Base-by-base conservation (phyloP, 2,888 invertebrate genomes). In the Melipona beecheii region DNA sequence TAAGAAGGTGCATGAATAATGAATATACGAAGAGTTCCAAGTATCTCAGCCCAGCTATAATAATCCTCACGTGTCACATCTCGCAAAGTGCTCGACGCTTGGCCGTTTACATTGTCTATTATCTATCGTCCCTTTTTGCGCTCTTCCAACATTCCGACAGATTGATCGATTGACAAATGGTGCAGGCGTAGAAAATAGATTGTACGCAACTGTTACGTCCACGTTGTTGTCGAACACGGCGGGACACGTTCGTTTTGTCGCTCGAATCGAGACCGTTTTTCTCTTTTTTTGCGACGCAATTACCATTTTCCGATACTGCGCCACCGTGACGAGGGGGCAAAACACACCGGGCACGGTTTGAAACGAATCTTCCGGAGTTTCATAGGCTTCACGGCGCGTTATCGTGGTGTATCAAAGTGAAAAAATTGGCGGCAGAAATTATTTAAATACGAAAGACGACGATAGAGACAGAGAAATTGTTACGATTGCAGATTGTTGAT, bases 51-150 rank as follows among this genome's bases (percentile, higher is more conserved):
- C 58, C 54, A 79, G 88, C 27, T 27, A 88, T 88, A 88, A 83
- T 83, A 78, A 87, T 87, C 80, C 83, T 65, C 78, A 85, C 58
- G n/a, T 85, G 87, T 88, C 88, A 88, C 36, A 78, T 75, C 75
- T 66, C 49, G 68, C 21, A 82, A 11, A 43, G 76, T 68, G 58
- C 69, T 81, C 69, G 71, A n/a, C 24, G 77, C 81, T 62, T 43
- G 73, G 56, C 71, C 78, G 68, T 82, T 81, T 71, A 75, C 78
- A 79, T 78, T 75, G 82, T 79, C 81, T 81, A 79, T 85, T 81
- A 79, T 83, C 74, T 68, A 62, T 75, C 75, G 77, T 73, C 24
- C 43, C 43, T 43, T 62, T 58, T 62, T 58, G 43, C 72, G 36
- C 80, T 64, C 72, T 24, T 75, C 83, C 71, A 75, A 66, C 2